Base-by-base conservation (phyloP, 2,113 vertebrate species). In the Plestiodon gilberti region DNA sequence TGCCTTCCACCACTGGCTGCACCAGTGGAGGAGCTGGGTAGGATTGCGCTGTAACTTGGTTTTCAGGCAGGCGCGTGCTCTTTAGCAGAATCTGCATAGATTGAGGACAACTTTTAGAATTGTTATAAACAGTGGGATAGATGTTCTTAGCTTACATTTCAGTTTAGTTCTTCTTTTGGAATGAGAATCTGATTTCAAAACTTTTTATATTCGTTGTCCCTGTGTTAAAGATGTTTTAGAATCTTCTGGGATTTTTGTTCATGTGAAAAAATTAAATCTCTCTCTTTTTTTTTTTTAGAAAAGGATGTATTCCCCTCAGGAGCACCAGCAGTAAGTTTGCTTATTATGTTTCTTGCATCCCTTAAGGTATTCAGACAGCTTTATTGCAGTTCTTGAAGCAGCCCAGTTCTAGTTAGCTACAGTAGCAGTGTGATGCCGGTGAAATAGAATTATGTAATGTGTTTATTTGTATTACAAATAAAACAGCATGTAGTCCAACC, bases 301-400 rank as follows among this genome's bases (percentile, higher is more conserved):
- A 99, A 99, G 96, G 98, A 99, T 87, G 96, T 97, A 17, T 98
- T 99, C 90, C 97, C 98, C 92, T 98, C 98, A 92, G 98, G 97
- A 93, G 95, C 97, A 73, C 97, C 98, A 90, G 97, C 91, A 82
- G 98, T 99, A 95, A 98, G 98, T 88, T 86, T 10, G 74, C 89
- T 20, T 78, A 70, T 78, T 38, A 55, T 38, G 0, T 74, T 91
- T 84, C 22, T 91, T 89, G 3, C 25, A 25, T 64, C 1, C 81
- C 86, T 85, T 2, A 3, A 43, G 2, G 20, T 28, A 48, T 70
- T 59, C 9, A 80, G 0, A 77, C 30, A 33, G 20, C 38, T 80
- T 14, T 48, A 9, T 59, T 85, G 38, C 9, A 33, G 17, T 52
- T 67, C 30, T 83, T 74, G 55, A n/a, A 28, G 8, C 28, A 40